Evolutionary conservation across 1,140 invertebrate genomes (phyloP), one percentile per base, ranked within the genome.

Genomic region (Temnothorax longispinosus): DNA sequence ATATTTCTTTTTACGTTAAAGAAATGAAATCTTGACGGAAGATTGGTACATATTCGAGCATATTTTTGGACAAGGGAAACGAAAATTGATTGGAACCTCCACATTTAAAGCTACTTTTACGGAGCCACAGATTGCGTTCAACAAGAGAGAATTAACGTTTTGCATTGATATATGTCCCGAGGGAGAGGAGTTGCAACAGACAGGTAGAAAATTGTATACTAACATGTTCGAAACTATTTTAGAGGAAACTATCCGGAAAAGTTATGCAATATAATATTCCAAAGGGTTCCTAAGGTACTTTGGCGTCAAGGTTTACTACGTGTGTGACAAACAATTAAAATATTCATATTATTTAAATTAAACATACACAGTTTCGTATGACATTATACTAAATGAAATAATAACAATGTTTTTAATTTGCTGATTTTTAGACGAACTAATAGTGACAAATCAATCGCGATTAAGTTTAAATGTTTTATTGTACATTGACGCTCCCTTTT

Each of bases 31-130:
- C 3, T 35, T 94, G 1, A 18, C 44, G 1, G 93, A 94, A 75
- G 75, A 92, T 18, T 94, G 93, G 94, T 92, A 93, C 47, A 41
- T 94, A 13, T 91, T 92, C 41, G 88, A 74, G 1, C 88, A 86
- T 2, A 75, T 85, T n/a, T 75, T 89, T 7, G 88, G 85, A 0
- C 72, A 84, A 64, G 85, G 85, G 7, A 94, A 92, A 72, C 89
- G 92, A 7, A 90, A 94, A 72, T 47, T 93, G 21, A 56, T 94
- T 0, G 91, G 88, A 4, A 88, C 52, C 1, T 92, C 91, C 47
- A 80, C 38, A 35, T 93, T 94, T 47, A 92, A 64, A 15, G 90
- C 90, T 0, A 92, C 64, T 1, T 92, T 94, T 71, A 87, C 88
- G 0, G 87, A 93, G 32, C 92, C 94, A 3, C 74, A 87, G 3